Evolutionary conservation across 2,888 invertebrate genomes (phyloP).

Genomic region (Pseudococcus longispinus): DNA sequence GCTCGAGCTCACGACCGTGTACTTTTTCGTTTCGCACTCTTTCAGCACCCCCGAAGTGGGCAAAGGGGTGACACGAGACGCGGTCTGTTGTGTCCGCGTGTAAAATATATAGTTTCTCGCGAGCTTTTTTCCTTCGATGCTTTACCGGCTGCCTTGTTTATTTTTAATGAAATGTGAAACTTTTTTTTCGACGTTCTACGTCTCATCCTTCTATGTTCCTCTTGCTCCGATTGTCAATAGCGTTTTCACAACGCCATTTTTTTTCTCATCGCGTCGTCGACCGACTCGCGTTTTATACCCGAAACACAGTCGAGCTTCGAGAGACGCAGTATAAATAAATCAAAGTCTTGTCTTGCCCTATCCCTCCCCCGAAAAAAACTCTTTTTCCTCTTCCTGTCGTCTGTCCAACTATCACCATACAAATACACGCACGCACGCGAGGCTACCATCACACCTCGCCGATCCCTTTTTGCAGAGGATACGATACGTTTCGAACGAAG

Average conservation of each 20-base stretch:
- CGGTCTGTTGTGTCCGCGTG: conserved; percentile 20
- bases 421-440: not conserved
- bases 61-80: not conserved
- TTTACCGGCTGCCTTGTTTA: conserved; percentile 5
- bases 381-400: not conserved
- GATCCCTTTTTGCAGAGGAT: not conserved
- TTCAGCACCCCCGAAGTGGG: not conserved
- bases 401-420: not conserved
- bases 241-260: not conserved
- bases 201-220: not conserved
- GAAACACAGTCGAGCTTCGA: not conserved
- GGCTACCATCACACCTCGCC: not conserved
- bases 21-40: conserved; percentile 1
- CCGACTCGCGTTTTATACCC: not conserved
- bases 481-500: not conserved
- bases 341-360: not conserved
- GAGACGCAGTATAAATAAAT: not conserved
- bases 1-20: not conserved
- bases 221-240: not conserved
- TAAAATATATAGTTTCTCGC: conserved; percentile 27
- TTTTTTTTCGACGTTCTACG: not conserved
- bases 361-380: not conserved
- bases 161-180: conserved; percentile 44
- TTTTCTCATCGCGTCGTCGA: not conserved
- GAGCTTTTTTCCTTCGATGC: not conserved